Evolutionary conservation across 2,888 invertebrate species (phyloP).

Genomic region (Leucoptera coffeella): DNA sequence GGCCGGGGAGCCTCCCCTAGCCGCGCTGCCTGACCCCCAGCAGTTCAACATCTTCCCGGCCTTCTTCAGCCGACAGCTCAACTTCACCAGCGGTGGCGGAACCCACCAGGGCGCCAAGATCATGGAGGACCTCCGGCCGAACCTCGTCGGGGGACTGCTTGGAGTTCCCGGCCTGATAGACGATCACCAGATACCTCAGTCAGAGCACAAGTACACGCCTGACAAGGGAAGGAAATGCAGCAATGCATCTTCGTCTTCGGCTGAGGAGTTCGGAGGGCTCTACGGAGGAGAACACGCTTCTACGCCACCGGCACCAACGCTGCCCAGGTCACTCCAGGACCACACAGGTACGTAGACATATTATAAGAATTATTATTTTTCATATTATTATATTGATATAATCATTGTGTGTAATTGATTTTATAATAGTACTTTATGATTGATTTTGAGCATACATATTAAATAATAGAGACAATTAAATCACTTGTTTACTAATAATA

Average conservation of each 20-base stretch:
- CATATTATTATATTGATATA: too few relatives aligned
- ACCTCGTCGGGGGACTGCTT: constrained; percentile 70
- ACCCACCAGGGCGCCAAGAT: constrained; percentile 69
- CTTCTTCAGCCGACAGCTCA: constrained; percentile 83
- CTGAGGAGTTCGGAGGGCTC: constrained; percentile 83
- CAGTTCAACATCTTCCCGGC: constrained; percentile 91
- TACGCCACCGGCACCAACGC: constrained; percentile 58
- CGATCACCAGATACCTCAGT: constrained; percentile 59
- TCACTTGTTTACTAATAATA: too few relatives aligned
- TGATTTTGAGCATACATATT: too few relatives aligned
- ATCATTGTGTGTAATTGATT: too few relatives aligned
- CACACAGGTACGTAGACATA: constrained; percentile 52
- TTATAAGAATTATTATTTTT: too few relatives aligned
- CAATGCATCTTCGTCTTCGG: constrained; percentile 67
- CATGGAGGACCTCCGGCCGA: constrained; percentile 83
- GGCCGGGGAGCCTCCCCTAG: constrained; percentile 48
- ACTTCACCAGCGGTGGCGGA: constrained; percentile 66
- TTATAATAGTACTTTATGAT: too few relatives aligned
- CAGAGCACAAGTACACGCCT: constrained; percentile 50
- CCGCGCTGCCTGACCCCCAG: constrained; percentile 61
- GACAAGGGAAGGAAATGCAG: constrained; percentile 68
- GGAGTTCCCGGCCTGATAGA: constrained; percentile 75
- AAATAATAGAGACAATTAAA: too few relatives aligned
- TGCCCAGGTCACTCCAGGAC: constrained; percentile 49
- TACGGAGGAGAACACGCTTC: constrained; percentile 71